Percentiles rank a stretch among this genome's conserved stretches.
These are phyloP conservation scores for Batillaria attramentaria DNA, from an alignment of 1,140 invertebrate species.

Conservation along the genomic window DNA sequence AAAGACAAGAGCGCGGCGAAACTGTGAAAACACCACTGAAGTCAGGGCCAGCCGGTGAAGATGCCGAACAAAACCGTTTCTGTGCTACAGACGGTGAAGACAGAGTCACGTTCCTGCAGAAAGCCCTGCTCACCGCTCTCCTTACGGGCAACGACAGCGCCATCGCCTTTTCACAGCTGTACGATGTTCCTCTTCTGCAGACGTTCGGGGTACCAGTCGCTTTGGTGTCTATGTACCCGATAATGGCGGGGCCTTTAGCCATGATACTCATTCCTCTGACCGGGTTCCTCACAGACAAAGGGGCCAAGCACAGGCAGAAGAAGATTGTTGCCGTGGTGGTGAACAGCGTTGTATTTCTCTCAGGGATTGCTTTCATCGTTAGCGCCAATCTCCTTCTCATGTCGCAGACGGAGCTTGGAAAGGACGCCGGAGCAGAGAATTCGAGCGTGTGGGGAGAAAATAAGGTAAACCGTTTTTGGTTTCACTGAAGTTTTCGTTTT, in stretches of 20 bases:
- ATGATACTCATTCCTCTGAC: neutral
- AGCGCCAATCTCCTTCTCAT: neutral
- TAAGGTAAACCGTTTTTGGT: too few relatives aligned
- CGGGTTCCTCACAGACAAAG: constrained; percentile 9
- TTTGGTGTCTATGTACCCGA: neutral
- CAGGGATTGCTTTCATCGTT: neutral
- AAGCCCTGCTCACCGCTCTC: neutral
- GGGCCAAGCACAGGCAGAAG: neutral
- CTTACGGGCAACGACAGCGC: neutral
- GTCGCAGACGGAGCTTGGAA: too few relatives aligned
- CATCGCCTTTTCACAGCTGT: constrained; percentile 7
- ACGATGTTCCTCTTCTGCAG: constrained; percentile 2
- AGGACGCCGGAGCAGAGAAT: too few relatives aligned
- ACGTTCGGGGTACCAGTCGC: neutral
- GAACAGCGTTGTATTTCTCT: neutral
- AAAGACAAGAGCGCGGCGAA: neutral
- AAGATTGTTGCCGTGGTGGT: neutral
- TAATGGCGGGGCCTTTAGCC: constrained; percentile 1
- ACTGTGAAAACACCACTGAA: neutral
- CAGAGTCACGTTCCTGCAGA: too few relatives aligned
- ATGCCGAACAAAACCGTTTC: too few relatives aligned
- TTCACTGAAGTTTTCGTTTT: too few relatives aligned
- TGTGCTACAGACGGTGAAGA: too few relatives aligned
- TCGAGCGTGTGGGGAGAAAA: too few relatives aligned
- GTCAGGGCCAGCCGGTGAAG: neutral